Conservation (phyloP, 53 echinoderm and acorn worm genomes). For the Paelopatides confundens region DNA sequence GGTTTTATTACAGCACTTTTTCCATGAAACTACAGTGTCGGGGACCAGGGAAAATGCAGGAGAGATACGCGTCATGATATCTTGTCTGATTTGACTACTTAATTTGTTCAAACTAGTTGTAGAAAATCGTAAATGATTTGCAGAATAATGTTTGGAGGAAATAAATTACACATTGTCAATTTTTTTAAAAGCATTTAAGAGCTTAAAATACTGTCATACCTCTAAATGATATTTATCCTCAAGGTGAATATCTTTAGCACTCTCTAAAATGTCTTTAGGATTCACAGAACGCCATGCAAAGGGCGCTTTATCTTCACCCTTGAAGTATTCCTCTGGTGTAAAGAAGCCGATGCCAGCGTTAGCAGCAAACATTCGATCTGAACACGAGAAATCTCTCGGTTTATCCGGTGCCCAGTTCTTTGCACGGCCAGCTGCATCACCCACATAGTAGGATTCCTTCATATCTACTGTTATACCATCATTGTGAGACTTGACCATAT, state of each 20-base stretch:
- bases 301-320: slow-evolving; percentile 59
- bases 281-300: slow-evolving; percentile 89
- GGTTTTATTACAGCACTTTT: too few relatives aligned
- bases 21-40: too few relatives aligned
- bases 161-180: too few relatives aligned
- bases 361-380: slow-evolving; percentile 93
- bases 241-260: slow-evolving; percentile 12
- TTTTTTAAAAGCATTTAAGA: too few relatives aligned
- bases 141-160: too few relatives aligned
- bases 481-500: slow-evolving; percentile 73
- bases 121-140: too few relatives aligned
- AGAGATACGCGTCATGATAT: too few relatives aligned
- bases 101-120: too few relatives aligned
- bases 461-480: slow-evolving; percentile 69
- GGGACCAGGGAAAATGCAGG: too few relatives aligned
- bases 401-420: slow-evolving; percentile 93
- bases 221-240: slow-evolving; percentile 72
- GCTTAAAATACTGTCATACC: too few relatives aligned
- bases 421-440: slow-evolving; percentile 91
- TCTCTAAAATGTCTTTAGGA: slow-evolving; percentile 67
- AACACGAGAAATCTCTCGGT: slow-evolving; percentile 86
- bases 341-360: slow-evolving; percentile 81
- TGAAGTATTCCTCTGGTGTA: slow-evolving; percentile 93
- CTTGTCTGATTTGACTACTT: too few relatives aligned
- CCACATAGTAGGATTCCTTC: slow-evolving; percentile 77